A percentile compares a stretch with the other conserved stretches of the same genome.
These are phyloP conservation scores for Trematomus bernacchii DNA, from an alignment of 2,797 vertebrate species.

Conservation along the genomic window DNA sequence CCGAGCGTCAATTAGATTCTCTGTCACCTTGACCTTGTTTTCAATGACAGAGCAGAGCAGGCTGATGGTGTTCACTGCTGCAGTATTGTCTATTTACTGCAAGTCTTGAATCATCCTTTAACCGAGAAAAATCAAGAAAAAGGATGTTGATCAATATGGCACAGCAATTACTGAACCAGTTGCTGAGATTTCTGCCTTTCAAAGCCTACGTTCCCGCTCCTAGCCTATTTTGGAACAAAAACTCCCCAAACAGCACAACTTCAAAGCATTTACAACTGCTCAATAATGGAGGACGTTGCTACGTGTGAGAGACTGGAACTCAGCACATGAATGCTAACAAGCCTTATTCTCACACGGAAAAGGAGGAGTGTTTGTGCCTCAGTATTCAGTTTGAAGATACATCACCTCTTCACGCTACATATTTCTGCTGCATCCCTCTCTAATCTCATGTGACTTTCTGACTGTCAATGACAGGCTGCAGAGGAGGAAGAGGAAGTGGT, in stretches of 20 bases:
- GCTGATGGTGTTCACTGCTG: background rate
- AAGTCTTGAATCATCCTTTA: background rate
- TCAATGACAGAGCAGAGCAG: conserved; percentile 26
- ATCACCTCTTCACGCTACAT: conserved; percentile 6
- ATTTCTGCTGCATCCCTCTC: conserved; percentile 9
- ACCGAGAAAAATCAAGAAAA: conserved; percentile 4
- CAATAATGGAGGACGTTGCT: conserved; percentile 48
- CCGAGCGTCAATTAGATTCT: conserved; percentile 51
- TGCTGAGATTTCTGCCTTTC: conserved; percentile 26
- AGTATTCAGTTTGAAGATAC: conserved; percentile 9
- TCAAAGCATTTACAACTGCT: conserved; percentile 57
- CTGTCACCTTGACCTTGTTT: conserved; percentile 62
- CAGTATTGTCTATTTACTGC: background rate
- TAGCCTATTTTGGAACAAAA: conserved; percentile 26
- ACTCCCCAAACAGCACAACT: conserved; percentile 45
- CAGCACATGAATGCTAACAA: conserved; percentile 56
- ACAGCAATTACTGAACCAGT: conserved; percentile 14
- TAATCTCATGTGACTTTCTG: conserved; percentile 20
- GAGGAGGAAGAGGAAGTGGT: conserved; percentile 11
- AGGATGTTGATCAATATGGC: conserved; percentile 31
- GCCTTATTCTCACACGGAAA: background rate
- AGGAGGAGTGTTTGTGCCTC: conserved; percentile 3
- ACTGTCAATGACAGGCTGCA: conserved; percentile 11
- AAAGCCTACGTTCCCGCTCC: background rate
- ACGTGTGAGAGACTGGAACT: conserved; percentile 10